Conservation (phyloP, 1,140 invertebrate species). For the Hormaphis cornu region DNA sequence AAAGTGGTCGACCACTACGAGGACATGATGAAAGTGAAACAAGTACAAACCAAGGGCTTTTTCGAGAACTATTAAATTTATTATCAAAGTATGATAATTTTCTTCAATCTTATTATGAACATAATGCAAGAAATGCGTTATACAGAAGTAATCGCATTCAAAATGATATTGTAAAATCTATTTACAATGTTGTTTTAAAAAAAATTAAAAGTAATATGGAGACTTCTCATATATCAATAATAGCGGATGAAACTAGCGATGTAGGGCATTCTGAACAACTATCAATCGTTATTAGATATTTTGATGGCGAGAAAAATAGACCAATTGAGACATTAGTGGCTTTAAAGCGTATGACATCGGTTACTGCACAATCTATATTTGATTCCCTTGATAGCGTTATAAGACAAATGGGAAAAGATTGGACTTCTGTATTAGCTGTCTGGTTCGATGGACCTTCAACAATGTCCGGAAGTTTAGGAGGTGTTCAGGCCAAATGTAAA, state of each 20-base stretch:
- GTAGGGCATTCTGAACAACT: conserved; percentile 9
- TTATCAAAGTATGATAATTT: too few species aligned
- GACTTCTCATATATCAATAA: conserved; percentile 3
- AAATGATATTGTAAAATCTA: too few species aligned
- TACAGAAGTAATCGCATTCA: too few species aligned
- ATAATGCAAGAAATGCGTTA: too few species aligned
- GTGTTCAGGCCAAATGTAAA: conserved; percentile 19
- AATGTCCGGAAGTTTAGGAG: conserved; percentile 16
- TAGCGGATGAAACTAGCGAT: conserved; percentile 19
- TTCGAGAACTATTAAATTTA: too few species aligned
- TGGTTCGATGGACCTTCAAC: conserved; percentile 25
- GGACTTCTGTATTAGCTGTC: background rate
- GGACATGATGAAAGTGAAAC: background rate
- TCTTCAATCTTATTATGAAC: too few species aligned
- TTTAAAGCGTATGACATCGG: background rate
- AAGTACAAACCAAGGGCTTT: too few species aligned
- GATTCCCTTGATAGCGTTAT: background rate
- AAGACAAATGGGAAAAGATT: background rate
- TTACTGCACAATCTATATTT: background rate
- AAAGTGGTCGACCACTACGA: background rate
- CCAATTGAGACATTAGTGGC: background rate
- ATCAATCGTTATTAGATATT: background rate
- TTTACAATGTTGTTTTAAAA: too few species aligned
- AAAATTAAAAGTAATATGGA: too few species aligned
- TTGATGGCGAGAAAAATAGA: background rate